Conservation (phyloP, 2,888 invertebrate species). For the Philonicus albiceps region DNA sequence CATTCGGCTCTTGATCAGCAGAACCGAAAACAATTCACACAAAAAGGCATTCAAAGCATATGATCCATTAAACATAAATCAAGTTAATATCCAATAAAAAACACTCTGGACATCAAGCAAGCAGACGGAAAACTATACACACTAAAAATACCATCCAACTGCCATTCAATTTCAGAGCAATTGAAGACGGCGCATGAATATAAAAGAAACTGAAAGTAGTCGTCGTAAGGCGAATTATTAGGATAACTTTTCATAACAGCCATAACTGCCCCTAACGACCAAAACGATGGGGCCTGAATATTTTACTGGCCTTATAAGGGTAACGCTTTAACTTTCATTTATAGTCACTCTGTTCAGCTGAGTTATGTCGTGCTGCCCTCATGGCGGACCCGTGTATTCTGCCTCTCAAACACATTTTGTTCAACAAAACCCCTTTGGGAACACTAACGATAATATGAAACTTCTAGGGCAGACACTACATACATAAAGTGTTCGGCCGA, state of each 20-base stretch:
- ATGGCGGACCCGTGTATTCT: background rate
- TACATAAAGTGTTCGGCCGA: background rate
- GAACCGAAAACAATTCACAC: background rate
- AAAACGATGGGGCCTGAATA: background rate
- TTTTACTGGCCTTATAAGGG: background rate
- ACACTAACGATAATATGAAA: background rate
- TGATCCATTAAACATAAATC: background rate
- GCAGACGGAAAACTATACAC: background rate
- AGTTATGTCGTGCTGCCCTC: background rate
- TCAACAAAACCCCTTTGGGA: background rate
- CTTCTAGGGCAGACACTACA: background rate
- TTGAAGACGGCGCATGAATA: slow-evolving; percentile 1
- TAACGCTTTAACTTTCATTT: background rate
- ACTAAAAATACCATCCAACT: background rate
- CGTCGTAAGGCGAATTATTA: background rate
- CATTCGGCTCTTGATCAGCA: background rate
- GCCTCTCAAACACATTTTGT: background rate
- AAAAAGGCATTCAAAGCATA: background rate
- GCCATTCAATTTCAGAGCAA: background rate
- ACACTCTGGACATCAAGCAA: background rate
- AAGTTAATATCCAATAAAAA: background rate
- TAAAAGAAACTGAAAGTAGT: slow-evolving; percentile 3
- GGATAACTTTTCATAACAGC: slow-evolving; percentile 10
- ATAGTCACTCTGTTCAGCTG: background rate
- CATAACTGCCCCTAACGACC: slow-evolving; percentile 3